These are phyloP conservation scores for Hipparchia sbordonii DNA, from an alignment of 2,888 invertebrate species.

Conservation along the genomic window DNA sequence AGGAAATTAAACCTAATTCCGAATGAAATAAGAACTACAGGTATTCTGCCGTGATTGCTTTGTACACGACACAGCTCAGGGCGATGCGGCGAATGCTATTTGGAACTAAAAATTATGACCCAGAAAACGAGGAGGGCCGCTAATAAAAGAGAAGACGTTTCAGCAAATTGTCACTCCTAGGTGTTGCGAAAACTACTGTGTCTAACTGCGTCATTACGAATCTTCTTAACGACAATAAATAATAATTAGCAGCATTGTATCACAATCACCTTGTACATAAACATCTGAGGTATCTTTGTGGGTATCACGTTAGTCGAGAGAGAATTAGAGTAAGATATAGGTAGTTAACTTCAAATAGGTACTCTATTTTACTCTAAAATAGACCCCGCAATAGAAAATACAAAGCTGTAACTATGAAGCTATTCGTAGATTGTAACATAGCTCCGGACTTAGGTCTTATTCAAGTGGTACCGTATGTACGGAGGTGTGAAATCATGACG, in stretches of 20 bases:
- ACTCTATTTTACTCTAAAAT: too few relatives aligned
- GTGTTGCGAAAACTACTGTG: slow-evolving; percentile 35
- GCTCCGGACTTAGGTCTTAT: too few relatives aligned
- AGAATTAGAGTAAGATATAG: too few relatives aligned
- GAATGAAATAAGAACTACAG: slow-evolving; percentile 16
- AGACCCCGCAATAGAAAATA: too few relatives aligned
- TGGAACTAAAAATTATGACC: slow-evolving; percentile 56
- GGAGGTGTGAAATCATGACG: too few relatives aligned
- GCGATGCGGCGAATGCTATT: slow-evolving; percentile 57
- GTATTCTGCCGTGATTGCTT: slow-evolving; percentile 38
- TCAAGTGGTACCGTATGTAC: too few relatives aligned
- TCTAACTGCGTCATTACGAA: slow-evolving; percentile 31
- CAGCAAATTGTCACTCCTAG: slow-evolving; percentile 46
- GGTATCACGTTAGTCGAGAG: too few relatives aligned
- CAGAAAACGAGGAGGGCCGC: slow-evolving; percentile 51
- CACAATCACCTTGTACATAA: too few relatives aligned
- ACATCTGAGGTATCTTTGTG: too few relatives aligned
- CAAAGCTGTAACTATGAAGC: too few relatives aligned
- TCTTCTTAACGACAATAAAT: slow-evolving; percentile 20
- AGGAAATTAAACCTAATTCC: slow-evolving; percentile 23
- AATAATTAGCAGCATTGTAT: slow-evolving; percentile 2
- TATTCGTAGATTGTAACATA: too few relatives aligned
- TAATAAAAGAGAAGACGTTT: slow-evolving; percentile 57
- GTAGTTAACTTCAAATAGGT: too few relatives aligned
- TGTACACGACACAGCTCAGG: slow-evolving; percentile 47